Conservation (phyloP, 2,113 vertebrate genomes). For the Argyrosomus japonicus region DNA sequence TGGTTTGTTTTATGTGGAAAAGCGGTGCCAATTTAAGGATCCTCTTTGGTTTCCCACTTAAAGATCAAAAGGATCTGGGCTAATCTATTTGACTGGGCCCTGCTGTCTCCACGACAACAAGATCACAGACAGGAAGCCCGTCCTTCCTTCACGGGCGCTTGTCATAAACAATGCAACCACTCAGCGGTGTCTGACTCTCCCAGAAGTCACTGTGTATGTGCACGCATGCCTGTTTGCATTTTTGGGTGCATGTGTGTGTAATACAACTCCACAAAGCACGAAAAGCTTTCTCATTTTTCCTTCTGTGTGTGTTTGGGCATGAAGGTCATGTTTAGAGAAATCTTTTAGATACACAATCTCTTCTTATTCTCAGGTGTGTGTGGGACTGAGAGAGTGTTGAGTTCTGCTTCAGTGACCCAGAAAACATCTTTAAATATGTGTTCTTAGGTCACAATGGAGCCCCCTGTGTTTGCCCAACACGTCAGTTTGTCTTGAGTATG, state of each 20-base stretch:
- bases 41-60: constrained; percentile 71
- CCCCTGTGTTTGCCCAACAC: constrained; percentile 52
- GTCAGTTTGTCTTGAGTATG: no score
- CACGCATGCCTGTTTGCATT: constrained; percentile 33
- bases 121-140: constrained; percentile 76
- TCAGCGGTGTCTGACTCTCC: constrained; percentile 65
- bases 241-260: constrained; percentile 31
- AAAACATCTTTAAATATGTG: constrained; percentile 56
- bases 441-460: constrained; percentile 39
- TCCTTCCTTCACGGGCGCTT: constrained; percentile 72
- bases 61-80: constrained; percentile 69
- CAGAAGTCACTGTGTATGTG: constrained; percentile 51
- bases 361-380: constrained; percentile 30
- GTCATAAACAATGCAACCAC: constrained; percentile 75
- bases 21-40: constrained; percentile 65
- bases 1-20: constrained; percentile 75
- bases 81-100: constrained; percentile 67
- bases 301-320: constrained; percentile 10
- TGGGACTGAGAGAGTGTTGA: constrained; percentile 38
- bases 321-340: constrained; percentile 9
- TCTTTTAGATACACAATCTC: constrained; percentile 14
- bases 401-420: constrained; percentile 61
- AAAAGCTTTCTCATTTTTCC: background rate
- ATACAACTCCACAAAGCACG: constrained; percentile 34
- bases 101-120: constrained; percentile 74